A percentile compares a stretch with the other conserved stretches of the same genome.
Evolutionary conservation across 1,140 invertebrate genomes (phyloP).

Genomic region (Drosophila ambigua): DNA sequence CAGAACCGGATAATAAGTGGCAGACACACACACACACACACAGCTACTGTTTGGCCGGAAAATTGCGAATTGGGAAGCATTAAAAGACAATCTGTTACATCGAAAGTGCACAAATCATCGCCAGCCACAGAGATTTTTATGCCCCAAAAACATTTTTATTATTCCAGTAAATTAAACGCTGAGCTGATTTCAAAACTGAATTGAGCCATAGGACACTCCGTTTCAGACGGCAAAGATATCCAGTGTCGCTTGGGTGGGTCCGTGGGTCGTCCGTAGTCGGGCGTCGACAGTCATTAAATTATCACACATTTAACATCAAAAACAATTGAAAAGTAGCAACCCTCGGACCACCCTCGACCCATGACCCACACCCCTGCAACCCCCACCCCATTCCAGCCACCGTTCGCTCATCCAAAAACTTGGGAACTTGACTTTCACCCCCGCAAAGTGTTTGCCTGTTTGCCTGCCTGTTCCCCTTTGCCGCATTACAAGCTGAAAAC

Average conservation of each 20-base stretch:
- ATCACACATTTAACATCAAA: slow-evolving; percentile 83
- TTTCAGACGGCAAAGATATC: background rate
- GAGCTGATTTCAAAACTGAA: slow-evolving; percentile 42
- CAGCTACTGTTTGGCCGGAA: slow-evolving; percentile 7
- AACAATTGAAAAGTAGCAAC: slow-evolving; percentile 73
- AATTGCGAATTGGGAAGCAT: slow-evolving; percentile 41
- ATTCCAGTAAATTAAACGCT: slow-evolving; percentile 79
- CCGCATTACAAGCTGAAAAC: slow-evolving; percentile 83
- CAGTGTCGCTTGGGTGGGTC: slow-evolving; percentile 2
- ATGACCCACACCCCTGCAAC: slow-evolving; percentile 16
- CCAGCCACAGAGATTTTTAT: slow-evolving; percentile 69
- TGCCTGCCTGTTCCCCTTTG: slow-evolving; percentile 36
- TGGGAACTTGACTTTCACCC: slow-evolving; percentile 64
- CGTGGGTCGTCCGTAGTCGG: slow-evolving; percentile 53
- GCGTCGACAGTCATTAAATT: slow-evolving; percentile 83
- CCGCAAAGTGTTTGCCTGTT: slow-evolving; percentile 48
- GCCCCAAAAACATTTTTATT: slow-evolving; percentile 81
- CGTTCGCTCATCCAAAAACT: background rate
- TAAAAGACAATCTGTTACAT: slow-evolving; percentile 83
- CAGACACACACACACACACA: background rate
- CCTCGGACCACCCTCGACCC: slow-evolving; percentile 26
- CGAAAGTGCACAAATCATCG: slow-evolving; percentile 78
- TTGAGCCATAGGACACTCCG: slow-evolving; percentile 27
- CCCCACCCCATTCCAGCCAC: background rate
- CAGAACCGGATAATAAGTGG: no score